Evolutionary conservation across 2,113 vertebrate species (phyloP).

Genomic region (Antechinus stuartii): DNA sequence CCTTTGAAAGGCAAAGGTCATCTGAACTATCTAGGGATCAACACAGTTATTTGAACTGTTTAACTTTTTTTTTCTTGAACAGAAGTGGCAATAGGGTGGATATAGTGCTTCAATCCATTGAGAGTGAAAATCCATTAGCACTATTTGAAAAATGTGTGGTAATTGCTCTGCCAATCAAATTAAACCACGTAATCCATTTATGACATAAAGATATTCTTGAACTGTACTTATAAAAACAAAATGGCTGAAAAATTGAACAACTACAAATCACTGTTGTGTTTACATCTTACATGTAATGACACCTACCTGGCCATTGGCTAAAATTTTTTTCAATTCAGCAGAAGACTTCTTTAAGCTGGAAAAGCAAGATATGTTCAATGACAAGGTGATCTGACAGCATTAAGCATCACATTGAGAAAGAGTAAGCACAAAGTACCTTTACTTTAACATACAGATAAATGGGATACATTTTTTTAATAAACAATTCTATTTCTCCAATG

Average conservation of each 20-base stretch:
- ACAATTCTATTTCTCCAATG: neutral
- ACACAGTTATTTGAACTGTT: constrained; percentile 82
- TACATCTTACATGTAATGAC: constrained; percentile 12
- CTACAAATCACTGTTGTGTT: neutral
- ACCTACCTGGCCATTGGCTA: constrained; percentile 96
- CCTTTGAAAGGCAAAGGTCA: constrained; percentile 55
- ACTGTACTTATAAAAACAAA: constrained; percentile 64
- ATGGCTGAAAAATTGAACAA: constrained; percentile 35
- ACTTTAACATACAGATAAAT: constrained; percentile 2
- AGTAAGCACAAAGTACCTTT: constrained; percentile 20
- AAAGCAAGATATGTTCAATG: constrained; percentile 60
- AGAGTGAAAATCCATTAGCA: constrained; percentile 81
- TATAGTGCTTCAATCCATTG: constrained; percentile 75
- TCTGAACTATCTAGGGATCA: constrained; percentile 58
- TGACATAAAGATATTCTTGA: constrained; percentile 63
- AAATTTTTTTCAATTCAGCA: constrained; percentile 96
- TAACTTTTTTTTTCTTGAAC: constrained; percentile 75
- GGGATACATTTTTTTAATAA: neutral
- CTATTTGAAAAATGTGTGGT: constrained; percentile 79
- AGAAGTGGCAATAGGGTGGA: constrained; percentile 67
- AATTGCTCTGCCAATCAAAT: constrained; percentile 86
- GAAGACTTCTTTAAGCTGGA: constrained; percentile 96
- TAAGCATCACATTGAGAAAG: constrained; percentile 20
- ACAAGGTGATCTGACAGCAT: neutral
- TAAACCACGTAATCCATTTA: constrained; percentile 77